Base-by-base conservation (phyloP, 2,888 invertebrate genomes). In the Brenthis hecate region DNA sequence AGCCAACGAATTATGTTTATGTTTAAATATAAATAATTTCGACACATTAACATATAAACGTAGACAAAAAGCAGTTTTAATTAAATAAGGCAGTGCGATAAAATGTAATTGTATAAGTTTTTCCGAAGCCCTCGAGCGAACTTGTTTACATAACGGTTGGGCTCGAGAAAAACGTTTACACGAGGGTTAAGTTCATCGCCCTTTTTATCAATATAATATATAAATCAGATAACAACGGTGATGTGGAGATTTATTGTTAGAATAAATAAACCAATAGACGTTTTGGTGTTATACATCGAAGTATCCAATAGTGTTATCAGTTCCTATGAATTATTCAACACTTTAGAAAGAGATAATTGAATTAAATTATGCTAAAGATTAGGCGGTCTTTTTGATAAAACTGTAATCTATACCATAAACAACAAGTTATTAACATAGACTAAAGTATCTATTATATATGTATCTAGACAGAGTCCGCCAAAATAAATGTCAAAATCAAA, bases 161-260 rank as follows among this genome's bases (percentile, higher is more conserved):
- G 16, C 32, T 56, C n/a, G 61, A 61, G 61, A 64, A 58, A 66
- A 70, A 50, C 67, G 36, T 65, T 51, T 66, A 61, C 51, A 50
- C 55, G 60, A 68, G 51, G 70, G 68, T 54, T 53, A 68, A 68
- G 70, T 68, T 70, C 70, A 65, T 61, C 28, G 68, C 23, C 65
- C 70, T 57, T 60, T 61, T 53, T 28, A 60, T 60, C 64, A 61
- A 64, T 56, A 67, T n/a, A 57, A 55, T 54, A 32, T 62, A 55
- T 55, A 55, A 66, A 66, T 66, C 55, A 48, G 54, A 58, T 58
- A 36, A 51, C 36, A 32, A 16, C 6, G 51, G 13, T 50, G 50
- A 50, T 16, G 13, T 58, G 19, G 6, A 6, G 47, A 16, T 61
- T 32, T 43, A 43, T 43, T 43, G 36, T 43, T 43, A 11, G 8